Base-by-base conservation (phyloP, 2,113 vertebrate genomes). In the Anseranas semipalmata region DNA sequence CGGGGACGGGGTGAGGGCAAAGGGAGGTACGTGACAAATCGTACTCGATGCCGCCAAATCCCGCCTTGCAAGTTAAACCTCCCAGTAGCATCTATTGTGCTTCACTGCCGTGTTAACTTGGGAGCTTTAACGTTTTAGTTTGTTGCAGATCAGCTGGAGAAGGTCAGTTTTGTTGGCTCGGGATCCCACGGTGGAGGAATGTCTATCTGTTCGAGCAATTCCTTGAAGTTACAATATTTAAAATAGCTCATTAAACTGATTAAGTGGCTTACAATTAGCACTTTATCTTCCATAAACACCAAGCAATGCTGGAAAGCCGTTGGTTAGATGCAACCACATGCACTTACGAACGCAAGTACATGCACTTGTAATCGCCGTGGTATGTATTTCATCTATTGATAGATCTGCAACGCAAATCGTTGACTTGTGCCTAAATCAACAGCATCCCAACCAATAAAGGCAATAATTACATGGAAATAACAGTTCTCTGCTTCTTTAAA, bases 221-320 rank as follows among this genome's bases (percentile, higher is more conserved):
- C 58, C 85, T 39, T 37, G 41, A 89, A 89, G 78, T 22, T 24
- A 56, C 74, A 52, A 8, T 74, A 81, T 87, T 93, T 67, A 73
- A 89, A 92, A 74, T 77, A 71, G 79, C 59, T 93, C 96, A 92
- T 90, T 87, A 90, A 96, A 95, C 46, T 84, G 83, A 94, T 93
- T 81, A 84, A 89, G 66, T 79, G 62, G 71, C 74, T 87, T 85
- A 37, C 78, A 95, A 82, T 6, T 56, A 78, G 63, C 87, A 68
- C 76, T 94, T 85, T 41, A 32, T 71, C 68, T 75, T 67, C 68
- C 70, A 66, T 18, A 84, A 91, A 78, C 65, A 89, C 48, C 68
- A 28, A 39, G 45, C 58, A 56, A 41, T 17, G 24, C 70, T 41
- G 2, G 80, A 46, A 96, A 74, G 33, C 12, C 81, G 55, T 15